Conservation (phyloP, 2,797 vertebrate species). For the Enteromius viviparus region DNA sequence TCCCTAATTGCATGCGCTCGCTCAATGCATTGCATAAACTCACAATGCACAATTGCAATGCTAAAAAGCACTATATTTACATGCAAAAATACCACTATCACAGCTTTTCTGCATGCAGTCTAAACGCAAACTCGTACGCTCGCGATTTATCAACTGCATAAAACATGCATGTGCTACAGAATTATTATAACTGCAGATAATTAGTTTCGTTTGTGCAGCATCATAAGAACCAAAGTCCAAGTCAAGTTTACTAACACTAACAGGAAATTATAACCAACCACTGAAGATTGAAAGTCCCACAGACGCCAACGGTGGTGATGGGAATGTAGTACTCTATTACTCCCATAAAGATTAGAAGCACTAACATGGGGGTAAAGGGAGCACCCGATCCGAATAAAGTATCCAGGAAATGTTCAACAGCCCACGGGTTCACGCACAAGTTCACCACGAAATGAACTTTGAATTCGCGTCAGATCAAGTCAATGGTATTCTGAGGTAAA, state of each 20-base stretch:
- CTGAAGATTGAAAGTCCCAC: neutral
- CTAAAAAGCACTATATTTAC: neutral
- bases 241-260: neutral
- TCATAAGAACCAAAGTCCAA: neutral
- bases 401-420: slow-evolving; percentile 36
- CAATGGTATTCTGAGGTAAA: neutral
- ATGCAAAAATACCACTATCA: neutral
- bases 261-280: neutral
- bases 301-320: neutral
- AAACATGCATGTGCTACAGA: too few relatives aligned
- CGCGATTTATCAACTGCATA: neutral
- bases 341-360: neutral
- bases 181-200: neutral
- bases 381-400: neutral
- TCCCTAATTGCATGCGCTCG: neutral
- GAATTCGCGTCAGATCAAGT: neutral
- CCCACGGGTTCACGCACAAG: neutral
- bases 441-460: neutral
- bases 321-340: too few relatives aligned
- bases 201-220: neutral
- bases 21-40: neutral
- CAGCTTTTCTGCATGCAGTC: too few relatives aligned
- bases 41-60: neutral
- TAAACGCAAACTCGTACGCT: too few relatives aligned
- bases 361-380: neutral